Evolutionary conservation across 2,888 invertebrate genomes (phyloP), one percentile per base, ranked within the genome.

Genomic region (Embidobia sp.): DNA sequence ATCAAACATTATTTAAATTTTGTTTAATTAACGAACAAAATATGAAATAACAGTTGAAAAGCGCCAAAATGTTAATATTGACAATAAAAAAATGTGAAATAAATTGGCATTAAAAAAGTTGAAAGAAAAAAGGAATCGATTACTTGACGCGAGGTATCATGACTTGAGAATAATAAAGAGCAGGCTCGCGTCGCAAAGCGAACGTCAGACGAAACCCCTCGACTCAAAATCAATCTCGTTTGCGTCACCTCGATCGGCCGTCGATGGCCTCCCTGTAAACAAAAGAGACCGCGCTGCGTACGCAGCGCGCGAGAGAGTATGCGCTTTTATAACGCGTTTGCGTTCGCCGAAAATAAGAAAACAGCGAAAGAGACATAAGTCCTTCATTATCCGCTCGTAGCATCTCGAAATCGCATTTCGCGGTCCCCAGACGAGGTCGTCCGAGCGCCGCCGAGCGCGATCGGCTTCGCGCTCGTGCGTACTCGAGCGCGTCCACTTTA

Each of bases 341-440:
- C 64, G 48, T 53, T 63, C 31, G 49, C 64, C 57, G 35, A 73
- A 73, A 69, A 59, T 22, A 35, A 73, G 51, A 55, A 57, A 73
- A 76, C 44, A 40, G 37, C 27, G 40, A 53, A 29, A 61, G 66
- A 61, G 75, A 61, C 67, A 57, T 55, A 63, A 61, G 70, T 77
- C 76, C 76, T 77, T 77, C 76, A 64, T 76, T 76, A 69, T 69
- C 44, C 69, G 42, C 31, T 48, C 44, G 64, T 70, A 70, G 48
- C 72, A 72, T 72, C 77, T 72, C 61, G 59, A 77, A 77, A 77
- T 77, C 66, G 53, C 70, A 77, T 77, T 77, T 72, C 77, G 77
- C 77, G 77, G 72, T 72, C 72, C 40, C 67, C 66, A 48, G 26
- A 42, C 77, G 77, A 77, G 70, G 76, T 76, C 76, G 70, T 22